Evolutionary conservation across 2,888 invertebrate species (phyloP).

Genomic region (Heliconius sara): DNA sequence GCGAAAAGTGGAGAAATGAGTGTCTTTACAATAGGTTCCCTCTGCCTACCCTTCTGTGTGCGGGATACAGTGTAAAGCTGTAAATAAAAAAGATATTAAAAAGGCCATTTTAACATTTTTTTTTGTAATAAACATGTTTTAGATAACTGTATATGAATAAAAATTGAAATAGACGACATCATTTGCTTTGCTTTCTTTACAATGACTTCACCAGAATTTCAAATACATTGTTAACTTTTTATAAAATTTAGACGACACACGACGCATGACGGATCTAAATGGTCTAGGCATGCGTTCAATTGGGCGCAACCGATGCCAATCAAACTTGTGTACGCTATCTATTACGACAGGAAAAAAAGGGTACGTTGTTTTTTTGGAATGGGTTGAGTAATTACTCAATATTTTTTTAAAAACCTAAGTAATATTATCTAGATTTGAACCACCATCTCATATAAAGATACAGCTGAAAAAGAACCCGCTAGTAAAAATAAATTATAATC

Average conservation of each 20-base stretch:
- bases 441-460: no score
- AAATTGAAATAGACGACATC: not conserved
- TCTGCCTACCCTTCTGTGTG: no score
- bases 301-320: conserved; percentile 17
- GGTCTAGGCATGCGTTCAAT: conserved; percentile 1
- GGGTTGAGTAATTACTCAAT: not conserved
- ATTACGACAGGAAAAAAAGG: not conserved
- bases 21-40: no score
- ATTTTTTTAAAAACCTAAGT: no score
- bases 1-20: no score
- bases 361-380: not conserved
- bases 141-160: not conserved
- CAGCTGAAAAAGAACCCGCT: no score
- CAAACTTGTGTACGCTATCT: conserved; percentile 5
- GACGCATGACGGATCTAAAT: not conserved
- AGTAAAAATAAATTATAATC: no score
- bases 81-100: no score
- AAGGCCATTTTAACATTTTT: no score
- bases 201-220: not conserved
- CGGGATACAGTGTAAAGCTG: no score
- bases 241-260: not conserved
- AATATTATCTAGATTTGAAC: no score
- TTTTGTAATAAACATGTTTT: not conserved
- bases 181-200: not conserved
- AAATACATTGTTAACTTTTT: not conserved